phyloP scores from a whole-genome alignment of 2,797 vertebrate genomes.

The Cottoperca gobio region DNA sequence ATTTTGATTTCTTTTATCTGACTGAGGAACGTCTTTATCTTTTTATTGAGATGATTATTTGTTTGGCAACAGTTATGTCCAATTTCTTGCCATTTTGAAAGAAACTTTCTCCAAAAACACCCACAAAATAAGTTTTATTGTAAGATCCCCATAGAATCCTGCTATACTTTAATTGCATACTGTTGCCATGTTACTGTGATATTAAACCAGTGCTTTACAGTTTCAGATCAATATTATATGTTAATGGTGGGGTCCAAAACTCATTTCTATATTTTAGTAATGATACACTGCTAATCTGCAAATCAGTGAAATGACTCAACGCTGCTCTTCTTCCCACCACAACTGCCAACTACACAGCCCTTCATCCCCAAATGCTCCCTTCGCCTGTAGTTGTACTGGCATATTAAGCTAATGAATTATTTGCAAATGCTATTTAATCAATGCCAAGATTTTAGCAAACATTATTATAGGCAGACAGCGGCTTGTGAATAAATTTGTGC shows the following conservation, averaged over 20 bases:
- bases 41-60: background rate
- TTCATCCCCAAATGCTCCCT: constrained; percentile 35
- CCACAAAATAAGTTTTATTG: background rate
- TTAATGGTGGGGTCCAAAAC: background rate
- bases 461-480: constrained; percentile 67
- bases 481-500: constrained; percentile 62
- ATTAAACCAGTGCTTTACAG: background rate
- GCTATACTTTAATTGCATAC: background rate
- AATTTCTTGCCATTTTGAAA: background rate
- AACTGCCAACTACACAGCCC: constrained; percentile 49
- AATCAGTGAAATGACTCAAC: constrained; percentile 28
- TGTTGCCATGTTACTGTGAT: background rate
- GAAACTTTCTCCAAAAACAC: background rate
- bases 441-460: constrained; percentile 71
- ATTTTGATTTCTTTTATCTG: background rate
- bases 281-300: constrained; percentile 20
- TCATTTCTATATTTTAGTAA: background rate
- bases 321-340: constrained; percentile 28
- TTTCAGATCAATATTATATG: constrained; percentile 5
- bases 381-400: constrained; percentile 36
- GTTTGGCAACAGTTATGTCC: background rate
- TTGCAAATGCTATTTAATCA: constrained; percentile 74
- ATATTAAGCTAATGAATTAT: constrained; percentile 75
- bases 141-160: background rate
- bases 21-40: background rate